Conservation (phyloP, 2,888 invertebrate genomes). For the Idaea dimidiata region DNA sequence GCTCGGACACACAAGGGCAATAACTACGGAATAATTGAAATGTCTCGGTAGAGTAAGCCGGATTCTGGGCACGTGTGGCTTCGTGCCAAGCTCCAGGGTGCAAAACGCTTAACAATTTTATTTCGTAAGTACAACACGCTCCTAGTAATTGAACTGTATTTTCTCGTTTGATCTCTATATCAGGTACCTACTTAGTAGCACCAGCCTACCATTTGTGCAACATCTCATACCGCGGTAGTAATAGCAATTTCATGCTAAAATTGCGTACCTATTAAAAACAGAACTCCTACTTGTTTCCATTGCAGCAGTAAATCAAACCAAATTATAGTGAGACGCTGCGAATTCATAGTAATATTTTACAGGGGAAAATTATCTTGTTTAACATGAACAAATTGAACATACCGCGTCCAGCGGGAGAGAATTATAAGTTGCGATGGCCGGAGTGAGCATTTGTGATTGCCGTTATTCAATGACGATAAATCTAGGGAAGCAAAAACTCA, state of each 20-base stretch:
- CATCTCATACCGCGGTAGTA: slow-evolving; percentile 39
- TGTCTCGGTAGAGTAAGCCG: slow-evolving; percentile 40
- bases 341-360: slow-evolving; percentile 52
- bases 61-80: slow-evolving; percentile 51
- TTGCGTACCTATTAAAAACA: slow-evolving; percentile 51
- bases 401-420: slow-evolving; percentile 32
- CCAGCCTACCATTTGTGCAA: slow-evolving; percentile 29
- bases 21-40: slow-evolving; percentile 55
- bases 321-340: slow-evolving; percentile 52
- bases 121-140: slow-evolving; percentile 32
- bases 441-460: slow-evolving; percentile 24
- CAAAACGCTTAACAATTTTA: slow-evolving; percentile 30
- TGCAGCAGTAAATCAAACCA: slow-evolving; percentile 58
- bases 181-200: slow-evolving; percentile 15
- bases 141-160: slow-evolving; percentile 37
- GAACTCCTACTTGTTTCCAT: slow-evolving; percentile 48
- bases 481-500: slow-evolving; percentile 2
- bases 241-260: slow-evolving; percentile 53
- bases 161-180: slow-evolving; percentile 38
- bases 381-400: slow-evolving; percentile 45
- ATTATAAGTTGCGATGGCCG: slow-evolving; percentile 33
- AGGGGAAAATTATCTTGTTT: slow-evolving; percentile 57
- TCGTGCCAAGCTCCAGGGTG: slow-evolving; percentile 44
- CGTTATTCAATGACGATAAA: slow-evolving; percentile 11
- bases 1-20: slow-evolving; percentile 25